A percentile compares a stretch with the other conserved stretches of the same genome.
These are phyloP conservation scores for Tragelaphus strepsiceros DNA, from an alignment of 2,113 vertebrate species.

Conservation along the genomic window DNA sequence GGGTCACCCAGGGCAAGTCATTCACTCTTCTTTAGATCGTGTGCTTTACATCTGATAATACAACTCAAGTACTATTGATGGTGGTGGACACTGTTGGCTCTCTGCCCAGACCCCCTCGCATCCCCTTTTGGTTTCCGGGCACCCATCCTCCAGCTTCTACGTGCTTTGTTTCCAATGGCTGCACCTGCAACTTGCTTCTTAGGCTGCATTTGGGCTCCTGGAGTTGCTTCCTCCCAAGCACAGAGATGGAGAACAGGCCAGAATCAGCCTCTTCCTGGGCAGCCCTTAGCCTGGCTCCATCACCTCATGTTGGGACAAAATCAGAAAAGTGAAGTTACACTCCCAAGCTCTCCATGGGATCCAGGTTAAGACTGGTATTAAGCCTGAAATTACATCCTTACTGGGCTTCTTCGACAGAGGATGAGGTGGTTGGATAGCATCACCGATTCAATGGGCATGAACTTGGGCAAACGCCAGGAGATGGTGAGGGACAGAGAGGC, in stretches of 20 bases:
- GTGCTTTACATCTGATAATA: not conserved
- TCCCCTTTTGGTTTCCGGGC: not conserved
- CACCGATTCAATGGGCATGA: not conserved
- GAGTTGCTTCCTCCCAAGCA: not conserved
- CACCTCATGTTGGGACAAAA: no score
- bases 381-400: not conserved
- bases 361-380: not conserved
- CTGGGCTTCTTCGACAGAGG: not conserved
- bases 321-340: not conserved
- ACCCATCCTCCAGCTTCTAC: not conserved
- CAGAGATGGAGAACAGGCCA: not conserved
- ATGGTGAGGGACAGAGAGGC: not conserved
- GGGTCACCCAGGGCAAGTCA: not conserved
- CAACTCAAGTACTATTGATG: not conserved
- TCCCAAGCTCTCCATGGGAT: not conserved
- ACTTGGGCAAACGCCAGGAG: not conserved
- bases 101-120: not conserved
- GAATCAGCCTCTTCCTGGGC: not conserved
- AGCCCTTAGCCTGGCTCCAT: not conserved
- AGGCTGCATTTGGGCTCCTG: not conserved
- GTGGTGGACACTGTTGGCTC: fast-evolving
- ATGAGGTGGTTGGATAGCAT: not conserved
- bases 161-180: not conserved
- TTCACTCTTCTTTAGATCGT: not conserved
- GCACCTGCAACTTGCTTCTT: fast-evolving